Evolutionary conservation across 2,797 vertebrate species (phyloP).

Genomic region (Cirrhinus mrigala): DNA sequence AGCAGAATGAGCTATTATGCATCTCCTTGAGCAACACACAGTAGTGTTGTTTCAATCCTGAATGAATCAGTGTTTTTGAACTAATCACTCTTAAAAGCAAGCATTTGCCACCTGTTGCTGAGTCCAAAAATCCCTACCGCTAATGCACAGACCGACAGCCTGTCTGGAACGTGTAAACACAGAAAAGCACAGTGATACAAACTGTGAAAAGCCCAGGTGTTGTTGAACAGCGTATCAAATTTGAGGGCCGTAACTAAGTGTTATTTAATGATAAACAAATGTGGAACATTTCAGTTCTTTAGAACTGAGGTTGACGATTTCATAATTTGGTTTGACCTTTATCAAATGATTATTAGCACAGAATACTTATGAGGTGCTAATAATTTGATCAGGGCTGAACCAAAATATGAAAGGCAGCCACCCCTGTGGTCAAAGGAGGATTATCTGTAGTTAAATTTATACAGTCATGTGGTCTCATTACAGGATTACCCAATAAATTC

Average conservation of each 20-base stretch:
- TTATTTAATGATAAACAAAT: no score
- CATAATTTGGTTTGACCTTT: background rate
- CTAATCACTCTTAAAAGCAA: background rate
- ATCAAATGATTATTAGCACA: background rate
- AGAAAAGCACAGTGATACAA: background rate
- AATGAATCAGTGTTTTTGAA: background rate
- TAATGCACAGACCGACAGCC: background rate
- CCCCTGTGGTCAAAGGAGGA: background rate
- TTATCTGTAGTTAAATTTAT: slow-evolving; percentile 16
- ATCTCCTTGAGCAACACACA: background rate
- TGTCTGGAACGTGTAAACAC: background rate
- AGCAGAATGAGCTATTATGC: background rate
- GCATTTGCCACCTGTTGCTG: background rate
- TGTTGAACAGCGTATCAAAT: background rate
- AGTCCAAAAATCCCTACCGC: background rate
- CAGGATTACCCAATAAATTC: background rate
- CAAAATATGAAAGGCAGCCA: background rate
- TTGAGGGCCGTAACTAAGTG: background rate
- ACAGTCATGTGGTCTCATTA: slow-evolving; percentile 29
- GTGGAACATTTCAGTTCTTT: background rate
- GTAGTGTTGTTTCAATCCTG: background rate
- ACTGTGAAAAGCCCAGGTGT: background rate
- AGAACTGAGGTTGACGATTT: background rate
- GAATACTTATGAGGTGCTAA: background rate
- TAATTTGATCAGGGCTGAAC: background rate